A percentile compares a stretch with the other conserved stretches of the same genome.
These are phyloP conservation scores for Amphilophus citrinellus DNA, from an alignment of 2,113 vertebrate genomes.

Conservation along the genomic window DNA sequence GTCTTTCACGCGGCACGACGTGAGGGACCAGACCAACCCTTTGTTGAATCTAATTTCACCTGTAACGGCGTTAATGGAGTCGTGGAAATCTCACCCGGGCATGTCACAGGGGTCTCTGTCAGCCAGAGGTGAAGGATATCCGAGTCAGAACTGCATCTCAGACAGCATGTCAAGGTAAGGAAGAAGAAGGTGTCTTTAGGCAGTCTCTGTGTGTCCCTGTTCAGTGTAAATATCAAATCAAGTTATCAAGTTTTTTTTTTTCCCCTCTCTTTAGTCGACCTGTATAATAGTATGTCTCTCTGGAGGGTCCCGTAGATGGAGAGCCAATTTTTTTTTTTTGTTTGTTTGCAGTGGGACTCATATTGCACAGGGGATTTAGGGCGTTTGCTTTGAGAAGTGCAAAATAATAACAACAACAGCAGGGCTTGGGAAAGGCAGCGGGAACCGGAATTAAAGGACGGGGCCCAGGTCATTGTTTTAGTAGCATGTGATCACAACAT, in stretches of 20 bases:
- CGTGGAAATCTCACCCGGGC: constrained; percentile 95
- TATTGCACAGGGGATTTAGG: constrained; percentile 49
- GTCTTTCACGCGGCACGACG: constrained; percentile 91
- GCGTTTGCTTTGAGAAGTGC: constrained; percentile 54
- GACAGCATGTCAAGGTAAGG: constrained; percentile 88
- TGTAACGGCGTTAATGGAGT: constrained; percentile 93
- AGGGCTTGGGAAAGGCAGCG: constrained; percentile 68
- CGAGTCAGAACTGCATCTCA: constrained; percentile 93
- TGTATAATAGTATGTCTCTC: neutral
- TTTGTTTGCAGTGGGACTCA: constrained; percentile 26
- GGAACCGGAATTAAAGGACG: constrained; percentile 62
- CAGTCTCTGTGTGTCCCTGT: neutral
- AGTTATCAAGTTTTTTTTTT: neutral
- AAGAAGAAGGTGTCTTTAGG: neutral
- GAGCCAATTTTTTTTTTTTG: constrained; percentile 3
- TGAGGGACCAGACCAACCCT: constrained; percentile 94
- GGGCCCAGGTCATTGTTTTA: constrained; percentile 67
- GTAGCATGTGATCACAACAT: constrained; percentile 56
- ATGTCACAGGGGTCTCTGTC: constrained; percentile 85
- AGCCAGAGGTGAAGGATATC: constrained; percentile 92
- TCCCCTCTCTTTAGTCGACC: neutral
- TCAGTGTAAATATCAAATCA: constrained; percentile 1
- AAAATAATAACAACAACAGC: constrained; percentile 69
- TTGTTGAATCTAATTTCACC: constrained; percentile 96
- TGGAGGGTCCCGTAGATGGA: constrained; percentile 25